A percentile compares a stretch with the other conserved stretches of the same genome.
phyloP scores from a whole-genome alignment of 2,797 vertebrate species.

The Danio choprae region DNA sequence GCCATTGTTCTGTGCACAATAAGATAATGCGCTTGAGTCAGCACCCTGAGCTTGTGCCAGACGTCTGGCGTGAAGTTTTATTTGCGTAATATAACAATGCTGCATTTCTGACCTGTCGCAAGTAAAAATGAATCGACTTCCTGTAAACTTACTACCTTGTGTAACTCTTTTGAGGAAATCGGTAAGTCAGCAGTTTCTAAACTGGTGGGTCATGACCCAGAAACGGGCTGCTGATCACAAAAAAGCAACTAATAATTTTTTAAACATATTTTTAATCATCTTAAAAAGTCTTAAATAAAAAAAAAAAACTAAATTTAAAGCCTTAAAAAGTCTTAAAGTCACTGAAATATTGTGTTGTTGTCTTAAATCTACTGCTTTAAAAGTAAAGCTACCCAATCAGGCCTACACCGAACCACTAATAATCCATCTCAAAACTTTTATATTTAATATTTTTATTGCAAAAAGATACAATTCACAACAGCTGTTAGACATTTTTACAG shows the following conservation, averaged over 20 bases:
- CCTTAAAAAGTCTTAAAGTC: too few relatives aligned
- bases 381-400: too few relatives aligned
- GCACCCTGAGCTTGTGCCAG: conserved; percentile 10
- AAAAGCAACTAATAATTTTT: background rate
- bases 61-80: background rate
- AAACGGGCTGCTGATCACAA: background rate
- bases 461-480: too few relatives aligned
- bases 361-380: too few relatives aligned
- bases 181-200: background rate
- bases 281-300: too few relatives aligned
- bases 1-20: conserved; percentile 38
- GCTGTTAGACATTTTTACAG: too few relatives aligned
- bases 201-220: background rate
- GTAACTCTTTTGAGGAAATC: conserved; percentile 3
- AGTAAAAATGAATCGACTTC: background rate
- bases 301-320: too few relatives aligned
- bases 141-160: background rate
- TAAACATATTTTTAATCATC: too few relatives aligned
- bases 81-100: background rate
- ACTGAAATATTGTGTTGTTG: too few relatives aligned
- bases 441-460: too few relatives aligned
- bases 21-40: conserved; percentile 38
- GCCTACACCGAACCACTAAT: too few relatives aligned
- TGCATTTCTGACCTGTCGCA: conserved; percentile 1
- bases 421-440: too few relatives aligned